phyloP scores from a whole-genome alignment of 2,113 vertebrate species.

The Chinchilla lanigera region DNA sequence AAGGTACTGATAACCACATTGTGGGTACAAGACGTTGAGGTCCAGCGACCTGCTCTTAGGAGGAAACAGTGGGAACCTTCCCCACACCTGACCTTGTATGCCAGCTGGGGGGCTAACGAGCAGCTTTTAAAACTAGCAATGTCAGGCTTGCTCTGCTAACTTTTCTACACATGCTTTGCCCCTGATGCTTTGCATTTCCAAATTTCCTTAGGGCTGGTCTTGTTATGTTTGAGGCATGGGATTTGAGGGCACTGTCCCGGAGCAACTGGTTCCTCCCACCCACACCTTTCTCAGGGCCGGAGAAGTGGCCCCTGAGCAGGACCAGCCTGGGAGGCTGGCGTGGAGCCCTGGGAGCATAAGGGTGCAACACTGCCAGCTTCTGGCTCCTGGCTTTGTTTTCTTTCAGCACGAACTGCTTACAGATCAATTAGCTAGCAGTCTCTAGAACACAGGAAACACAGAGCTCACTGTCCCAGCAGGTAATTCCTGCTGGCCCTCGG shows the following conservation, averaged over 20 bases:
- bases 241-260: background rate
- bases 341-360: background rate
- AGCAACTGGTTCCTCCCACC: background rate
- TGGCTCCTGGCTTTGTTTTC: slow-evolving; percentile 36
- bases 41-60: background rate
- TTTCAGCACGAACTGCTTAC: slow-evolving; percentile 23
- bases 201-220: background rate
- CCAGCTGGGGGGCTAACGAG: background rate
- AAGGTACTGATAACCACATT: background rate
- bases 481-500: background rate
- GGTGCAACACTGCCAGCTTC: background rate
- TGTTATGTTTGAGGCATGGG: background rate
- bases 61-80: background rate
- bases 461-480: slow-evolving; percentile 25
- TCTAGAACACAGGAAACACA: background rate
- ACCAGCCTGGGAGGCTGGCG: background rate
- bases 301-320: background rate
- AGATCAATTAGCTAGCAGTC: slow-evolving; percentile 50
- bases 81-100: background rate
- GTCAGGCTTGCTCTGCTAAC: background rate
- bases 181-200: background rate
- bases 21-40: background rate
- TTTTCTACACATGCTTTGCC: background rate
- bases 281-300: slow-evolving; percentile 68
- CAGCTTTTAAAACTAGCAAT: background rate